phyloP scores from a whole-genome alignment of 2,888 invertebrate genomes.

The Meiosimyza platycephala region DNA sequence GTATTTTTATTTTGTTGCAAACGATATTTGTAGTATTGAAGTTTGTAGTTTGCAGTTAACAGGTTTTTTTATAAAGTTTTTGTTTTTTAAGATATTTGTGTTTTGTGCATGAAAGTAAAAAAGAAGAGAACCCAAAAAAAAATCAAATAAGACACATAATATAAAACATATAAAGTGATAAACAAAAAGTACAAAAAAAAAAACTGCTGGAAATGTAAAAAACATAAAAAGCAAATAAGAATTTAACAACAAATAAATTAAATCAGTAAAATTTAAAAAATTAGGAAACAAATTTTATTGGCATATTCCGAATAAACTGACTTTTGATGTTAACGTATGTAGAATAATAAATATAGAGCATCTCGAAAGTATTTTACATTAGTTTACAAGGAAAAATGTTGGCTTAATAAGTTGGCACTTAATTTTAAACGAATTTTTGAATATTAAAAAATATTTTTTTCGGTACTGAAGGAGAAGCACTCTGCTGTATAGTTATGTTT shows the following conservation, averaged over 20 bases:
- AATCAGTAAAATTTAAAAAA: slow-evolving; percentile 21
- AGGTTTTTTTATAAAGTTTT: slow-evolving; percentile 33
- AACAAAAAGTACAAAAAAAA: slow-evolving; percentile 26
- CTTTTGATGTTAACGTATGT: no score
- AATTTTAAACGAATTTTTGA: no score
- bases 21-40: slow-evolving; percentile 37
- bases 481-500: no score
- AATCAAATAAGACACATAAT: slow-evolving; percentile 51
- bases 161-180: slow-evolving; percentile 47
- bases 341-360: no score
- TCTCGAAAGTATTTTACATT: no score
- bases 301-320: no score
- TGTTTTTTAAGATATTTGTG: slow-evolving; percentile 43
- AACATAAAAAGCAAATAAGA: slow-evolving; percentile 37
- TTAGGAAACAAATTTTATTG: no score
- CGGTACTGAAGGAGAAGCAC: no score
- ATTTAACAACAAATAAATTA: slow-evolving; percentile 46
- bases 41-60: slow-evolving; percentile 40
- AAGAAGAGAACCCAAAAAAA: slow-evolving; percentile 55
- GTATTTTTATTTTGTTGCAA: slow-evolving; percentile 34
- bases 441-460: no score
- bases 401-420: no score
- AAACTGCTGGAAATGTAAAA: slow-evolving; percentile 32
- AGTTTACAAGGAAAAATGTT: no score
- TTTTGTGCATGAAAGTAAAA: slow-evolving; percentile 62